Evolutionary conservation across 2,113 vertebrate species (phyloP).

Genomic region (Xyliphius kryptos): DNA sequence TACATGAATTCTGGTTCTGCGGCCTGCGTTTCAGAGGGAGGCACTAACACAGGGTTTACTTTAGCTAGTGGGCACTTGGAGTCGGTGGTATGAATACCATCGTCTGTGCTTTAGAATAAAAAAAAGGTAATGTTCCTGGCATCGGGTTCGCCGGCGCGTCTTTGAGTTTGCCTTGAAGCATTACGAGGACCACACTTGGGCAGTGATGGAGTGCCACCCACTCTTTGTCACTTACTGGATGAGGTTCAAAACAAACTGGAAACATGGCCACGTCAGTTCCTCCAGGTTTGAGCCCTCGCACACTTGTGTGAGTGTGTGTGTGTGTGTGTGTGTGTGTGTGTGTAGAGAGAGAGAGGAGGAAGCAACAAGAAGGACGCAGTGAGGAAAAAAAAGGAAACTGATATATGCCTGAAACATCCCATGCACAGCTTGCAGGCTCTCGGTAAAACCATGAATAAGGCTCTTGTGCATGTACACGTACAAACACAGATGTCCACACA

Average conservation of each 20-base stretch:
- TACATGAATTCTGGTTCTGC: background rate
- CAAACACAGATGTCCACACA: conserved; percentile 36
- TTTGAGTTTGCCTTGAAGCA: conserved; percentile 63
- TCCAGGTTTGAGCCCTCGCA: conserved; percentile 37
- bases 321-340: conserved; percentile 12
- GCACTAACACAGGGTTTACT: conserved; percentile 14
- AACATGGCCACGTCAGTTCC: conserved; percentile 60
- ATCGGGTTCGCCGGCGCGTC: conserved; percentile 50
- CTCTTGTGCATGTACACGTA: conserved; percentile 33
- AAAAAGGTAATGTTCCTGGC: conserved; percentile 67
- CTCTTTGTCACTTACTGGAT: conserved; percentile 64
- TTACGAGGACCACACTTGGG: conserved; percentile 60
- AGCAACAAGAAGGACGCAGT: conserved; percentile 20
- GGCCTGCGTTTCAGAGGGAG: background rate
- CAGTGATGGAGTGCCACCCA: conserved; percentile 60
- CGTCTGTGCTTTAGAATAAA: conserved; percentile 53
- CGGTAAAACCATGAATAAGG: conserved; percentile 26
- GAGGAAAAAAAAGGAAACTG: conserved; percentile 24
- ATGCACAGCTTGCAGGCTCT: conserved; percentile 18
- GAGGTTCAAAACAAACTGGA: conserved; percentile 65
- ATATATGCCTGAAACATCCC: conserved; percentile 28
- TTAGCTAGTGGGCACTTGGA: conserved; percentile 42
- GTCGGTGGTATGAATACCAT: conserved; percentile 52
- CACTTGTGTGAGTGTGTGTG: conserved; percentile 16
- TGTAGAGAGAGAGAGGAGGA: conserved; percentile 11